phyloP scores from a whole-genome alignment of 64 coral and sea anemone species.

The Anthopleura sola region DNA sequence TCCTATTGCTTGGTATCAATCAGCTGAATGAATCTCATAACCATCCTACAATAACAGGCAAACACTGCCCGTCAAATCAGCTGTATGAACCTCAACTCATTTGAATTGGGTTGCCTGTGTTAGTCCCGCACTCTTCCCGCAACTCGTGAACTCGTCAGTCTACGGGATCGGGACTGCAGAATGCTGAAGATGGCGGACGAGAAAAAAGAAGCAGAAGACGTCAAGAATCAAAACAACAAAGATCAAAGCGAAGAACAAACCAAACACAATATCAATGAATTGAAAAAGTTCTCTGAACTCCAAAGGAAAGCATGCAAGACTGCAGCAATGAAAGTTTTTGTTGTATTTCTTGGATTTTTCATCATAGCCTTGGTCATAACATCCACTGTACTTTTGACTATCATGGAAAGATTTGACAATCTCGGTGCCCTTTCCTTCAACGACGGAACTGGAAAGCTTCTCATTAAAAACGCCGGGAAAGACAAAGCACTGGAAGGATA shows the following conservation, averaged over 20 bases:
- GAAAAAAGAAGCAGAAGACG: neutral
- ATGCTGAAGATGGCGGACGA: neutral
- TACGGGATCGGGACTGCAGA: no score
- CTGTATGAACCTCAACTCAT: no score
- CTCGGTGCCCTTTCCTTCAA: conserved; percentile 38
- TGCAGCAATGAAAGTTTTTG: conserved; percentile 29
- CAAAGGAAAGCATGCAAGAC: neutral
- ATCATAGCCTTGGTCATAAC: conserved; percentile 43
- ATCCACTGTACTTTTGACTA: conserved; percentile 7
- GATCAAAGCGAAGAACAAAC: neutral
- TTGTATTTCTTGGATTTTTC: conserved; percentile 32
- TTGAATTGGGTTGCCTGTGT: no score
- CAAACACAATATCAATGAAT: neutral
- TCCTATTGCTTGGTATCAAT: no score
- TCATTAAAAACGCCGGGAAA: conserved; percentile 36
- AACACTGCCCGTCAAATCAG: no score
- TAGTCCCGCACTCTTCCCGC: no score
- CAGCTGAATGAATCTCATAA: no score
- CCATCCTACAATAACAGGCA: no score
- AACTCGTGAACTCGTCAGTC: no score
- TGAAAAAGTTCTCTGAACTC: neutral
- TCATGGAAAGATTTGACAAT: conserved; percentile 27
- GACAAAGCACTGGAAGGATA: conserved; percentile 25
- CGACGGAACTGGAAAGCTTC: conserved; percentile 18
- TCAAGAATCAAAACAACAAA: neutral